Evolutionary conservation across 2,888 invertebrate species (phyloP).

Genomic region (Synergus japonicus): DNA sequence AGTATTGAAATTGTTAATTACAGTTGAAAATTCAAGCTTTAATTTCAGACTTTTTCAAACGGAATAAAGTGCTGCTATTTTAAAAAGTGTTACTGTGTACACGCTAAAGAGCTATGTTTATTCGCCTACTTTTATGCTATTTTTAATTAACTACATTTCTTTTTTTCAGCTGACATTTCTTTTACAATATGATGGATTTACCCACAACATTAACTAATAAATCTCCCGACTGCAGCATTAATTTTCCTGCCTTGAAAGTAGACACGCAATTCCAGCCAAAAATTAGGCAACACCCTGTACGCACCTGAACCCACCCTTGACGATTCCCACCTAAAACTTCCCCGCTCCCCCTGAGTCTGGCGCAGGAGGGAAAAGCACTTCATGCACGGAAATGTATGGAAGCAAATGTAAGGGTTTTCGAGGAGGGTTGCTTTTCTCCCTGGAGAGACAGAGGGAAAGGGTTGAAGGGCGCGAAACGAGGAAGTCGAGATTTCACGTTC

Average conservation of each 20-base stretch:
- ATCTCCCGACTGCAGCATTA: constrained; percentile 18
- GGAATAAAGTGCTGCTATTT: too few relatives aligned
- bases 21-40: too few relatives aligned
- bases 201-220: constrained; percentile 23
- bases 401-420: constrained; percentile 18
- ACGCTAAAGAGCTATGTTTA: background rate
- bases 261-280: constrained; percentile 30
- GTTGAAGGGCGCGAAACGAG: constrained; percentile 50
- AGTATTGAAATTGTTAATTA: too few relatives aligned
- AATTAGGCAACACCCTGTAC: constrained; percentile 39
- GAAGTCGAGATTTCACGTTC: constrained; percentile 46
- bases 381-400: constrained; percentile 23
- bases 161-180: background rate
- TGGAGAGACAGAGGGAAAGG: constrained; percentile 52
- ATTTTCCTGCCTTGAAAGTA: constrained; percentile 25
- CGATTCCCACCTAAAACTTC: background rate
- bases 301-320: constrained; percentile 37
- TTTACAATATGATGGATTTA: constrained; percentile 22
- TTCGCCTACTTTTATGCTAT: background rate
- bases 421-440: constrained; percentile 52
- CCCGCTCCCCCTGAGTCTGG: constrained; percentile 37
- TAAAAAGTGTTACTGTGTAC: background rate
- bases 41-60: too few relatives aligned
- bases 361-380: constrained; percentile 48
- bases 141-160: background rate